Evolutionary conservation across 2,888 invertebrate species (phyloP).

Genomic region (Aradus depressus): DNA sequence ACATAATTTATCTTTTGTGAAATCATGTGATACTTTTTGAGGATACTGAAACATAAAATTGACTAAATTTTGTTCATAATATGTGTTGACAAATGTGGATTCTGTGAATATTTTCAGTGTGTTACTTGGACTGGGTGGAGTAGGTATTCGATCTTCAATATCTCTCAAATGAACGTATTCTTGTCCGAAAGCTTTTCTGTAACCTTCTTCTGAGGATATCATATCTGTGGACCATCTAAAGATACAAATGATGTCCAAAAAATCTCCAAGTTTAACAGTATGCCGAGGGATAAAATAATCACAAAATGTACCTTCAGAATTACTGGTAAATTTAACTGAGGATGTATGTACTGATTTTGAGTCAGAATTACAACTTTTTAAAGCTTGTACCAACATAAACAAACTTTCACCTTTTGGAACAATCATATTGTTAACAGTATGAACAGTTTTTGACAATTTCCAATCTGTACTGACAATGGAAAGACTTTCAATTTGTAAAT

Average conservation of each 20-base stretch:
- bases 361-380: slow-evolving; percentile 32
- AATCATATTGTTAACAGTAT: slow-evolving; percentile 31
- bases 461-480: slow-evolving; percentile 51
- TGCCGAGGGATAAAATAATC: not conserved
- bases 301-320: not conserved
- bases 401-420: slow-evolving; percentile 39
- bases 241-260: not conserved
- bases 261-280: not conserved
- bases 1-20: slow-evolving; percentile 35
- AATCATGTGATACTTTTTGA: slow-evolving; percentile 50
- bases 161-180: slow-evolving; percentile 53
- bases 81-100: too few relatives aligned
- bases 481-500: slow-evolving; percentile 47
- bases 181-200: slow-evolving; percentile 50
- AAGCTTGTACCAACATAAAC: slow-evolving; percentile 43
- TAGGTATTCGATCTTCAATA: slow-evolving; percentile 43
- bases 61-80: too few relatives aligned
- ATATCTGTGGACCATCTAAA: not conserved
- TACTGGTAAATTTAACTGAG: slow-evolving; percentile 8
- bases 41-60: slow-evolving; percentile 49
- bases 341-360: not conserved
- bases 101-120: too few relatives aligned
- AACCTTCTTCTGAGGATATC: not conserved
- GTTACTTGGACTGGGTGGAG: not conserved
- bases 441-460: slow-evolving; percentile 40